Evolutionary conservation across 2,888 invertebrate species (phyloP).

Genomic region (Hypomecis punctinalis): DNA sequence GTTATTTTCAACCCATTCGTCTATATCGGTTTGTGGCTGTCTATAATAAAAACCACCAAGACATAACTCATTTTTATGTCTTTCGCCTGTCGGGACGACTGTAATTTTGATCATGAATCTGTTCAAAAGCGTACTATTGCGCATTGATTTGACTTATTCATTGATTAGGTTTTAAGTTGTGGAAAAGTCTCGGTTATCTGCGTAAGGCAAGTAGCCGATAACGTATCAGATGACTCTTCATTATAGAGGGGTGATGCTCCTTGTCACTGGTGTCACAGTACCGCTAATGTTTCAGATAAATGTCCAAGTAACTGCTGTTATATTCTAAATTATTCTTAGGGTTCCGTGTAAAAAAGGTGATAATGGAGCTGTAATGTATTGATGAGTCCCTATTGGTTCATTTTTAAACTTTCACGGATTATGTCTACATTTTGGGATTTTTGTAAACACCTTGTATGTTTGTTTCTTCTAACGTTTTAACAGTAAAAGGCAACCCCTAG

Average conservation of each 20-base stretch:
- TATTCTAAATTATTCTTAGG: constrained; percentile 18
- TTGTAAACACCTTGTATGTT: too few relatives aligned
- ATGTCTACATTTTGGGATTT: too few relatives aligned
- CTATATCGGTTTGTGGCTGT: constrained; percentile 15
- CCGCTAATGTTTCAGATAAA: constrained; percentile 36
- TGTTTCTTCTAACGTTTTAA: too few relatives aligned
- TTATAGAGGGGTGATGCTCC: constrained; percentile 72
- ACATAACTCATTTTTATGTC: constrained; percentile 25
- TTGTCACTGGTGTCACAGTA: constrained; percentile 48
- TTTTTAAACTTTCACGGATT: too few relatives aligned
- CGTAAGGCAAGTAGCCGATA: constrained; percentile 68
- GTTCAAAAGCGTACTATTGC: constrained; percentile 24
- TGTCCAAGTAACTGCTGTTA: constrained; percentile 8
- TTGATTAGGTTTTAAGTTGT: constrained; percentile 51
- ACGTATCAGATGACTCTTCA: constrained; percentile 69
- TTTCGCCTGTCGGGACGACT: constrained; percentile 18
- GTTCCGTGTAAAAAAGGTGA: too few relatives aligned
- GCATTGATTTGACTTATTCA: constrained; percentile 39
- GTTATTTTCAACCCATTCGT: constrained; percentile 48
- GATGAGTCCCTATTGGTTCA: too few relatives aligned
- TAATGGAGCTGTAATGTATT: too few relatives aligned
- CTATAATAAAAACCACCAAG: constrained; percentile 26
- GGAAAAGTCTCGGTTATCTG: constrained; percentile 68
- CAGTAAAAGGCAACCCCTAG: too few relatives aligned
- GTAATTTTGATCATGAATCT: constrained; percentile 23